These are phyloP conservation scores for Argyrosomus japonicus DNA, from an alignment of 2,113 vertebrate genomes.

Conservation along the genomic window DNA sequence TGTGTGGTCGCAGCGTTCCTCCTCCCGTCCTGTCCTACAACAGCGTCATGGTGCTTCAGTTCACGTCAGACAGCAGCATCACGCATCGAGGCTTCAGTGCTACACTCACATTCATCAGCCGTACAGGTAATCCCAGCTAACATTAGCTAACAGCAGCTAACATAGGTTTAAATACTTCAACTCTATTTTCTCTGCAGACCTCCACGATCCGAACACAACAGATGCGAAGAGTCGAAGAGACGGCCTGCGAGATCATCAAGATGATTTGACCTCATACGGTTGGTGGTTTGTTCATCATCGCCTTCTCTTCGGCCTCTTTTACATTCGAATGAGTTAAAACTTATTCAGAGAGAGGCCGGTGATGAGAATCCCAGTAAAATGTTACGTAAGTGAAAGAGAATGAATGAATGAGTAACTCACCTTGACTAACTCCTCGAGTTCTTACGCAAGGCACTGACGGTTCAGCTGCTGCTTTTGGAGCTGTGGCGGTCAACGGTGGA, in stretches of 20 bases:
- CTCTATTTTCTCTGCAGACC: conserved; percentile 39
- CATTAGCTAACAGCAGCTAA: no score
- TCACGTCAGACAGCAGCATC: conserved; percentile 83
- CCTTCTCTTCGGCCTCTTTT: background rate
- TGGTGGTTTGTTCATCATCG: conserved; percentile 16
- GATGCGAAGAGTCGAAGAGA: background rate
- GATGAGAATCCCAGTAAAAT: background rate
- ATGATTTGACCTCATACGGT: conserved; percentile 21
- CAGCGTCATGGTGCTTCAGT: conserved; percentile 83
- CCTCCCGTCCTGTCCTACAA: conserved; percentile 84
- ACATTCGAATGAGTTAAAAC: background rate
- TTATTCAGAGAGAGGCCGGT: background rate
- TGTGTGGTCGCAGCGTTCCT: conserved; percentile 83
- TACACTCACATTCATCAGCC: conserved; percentile 81
- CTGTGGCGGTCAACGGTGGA: background rate
- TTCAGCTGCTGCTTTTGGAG: conserved; percentile 9
- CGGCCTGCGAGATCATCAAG: background rate
- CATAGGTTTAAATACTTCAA: background rate
- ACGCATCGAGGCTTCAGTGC: conserved; percentile 85
- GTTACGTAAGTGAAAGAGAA: background rate
- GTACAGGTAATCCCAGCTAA: conserved; percentile 74
- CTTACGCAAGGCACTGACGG: background rate
- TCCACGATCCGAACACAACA: conserved; percentile 10
- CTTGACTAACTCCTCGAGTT: background rate
- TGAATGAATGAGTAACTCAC: conserved; percentile 3